Evolutionary conservation across 2,113 vertebrate genomes (phyloP), one percentile per base, ranked within the genome.

Genomic region (Notothenia coriiceps): DNA sequence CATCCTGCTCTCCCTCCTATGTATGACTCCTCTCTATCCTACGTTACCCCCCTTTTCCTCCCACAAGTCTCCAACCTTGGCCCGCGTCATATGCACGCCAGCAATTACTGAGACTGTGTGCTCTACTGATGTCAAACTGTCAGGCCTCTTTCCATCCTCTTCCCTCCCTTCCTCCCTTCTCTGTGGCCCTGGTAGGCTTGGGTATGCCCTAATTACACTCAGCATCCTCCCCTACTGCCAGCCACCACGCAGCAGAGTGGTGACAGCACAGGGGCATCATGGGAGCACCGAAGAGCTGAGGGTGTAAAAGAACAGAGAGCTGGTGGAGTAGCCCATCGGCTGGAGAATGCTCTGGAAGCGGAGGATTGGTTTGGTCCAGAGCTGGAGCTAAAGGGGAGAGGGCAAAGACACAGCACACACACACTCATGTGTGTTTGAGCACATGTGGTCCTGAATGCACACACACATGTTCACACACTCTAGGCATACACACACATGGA

Each of bases 61-160:
- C 61, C 73, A 76, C 80, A 82, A 76, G 62, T 63, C 68, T 79
- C 55, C 74, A 70, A 62, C 83, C 52, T 64, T 43, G 69, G 71
- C 83, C 73, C 11, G 65, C 10, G 20, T 82, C 49, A 75, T 82
- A 83, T 77, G 75, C 77, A 87, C 47, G 44, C 79, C 79, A 84
- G 89, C 89, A 93, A 91, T 92, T 91, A 93, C 74, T 84, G 79
- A 86, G 80, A 74, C 74, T 55, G 68, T 69, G 84, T 82, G 86
- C 80, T 83, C 81, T 46, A 79, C 76, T 76, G 80, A 87, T 92
- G 93, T 92, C 93, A 92, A 92, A 78, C 91, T 93, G 91, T 93
- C 91, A 91, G 70, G 84, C 73, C 61, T 79, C 83, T 81, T 56
- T 64, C 73, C 56, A 65, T 25, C 47, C 75, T 50, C 56, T 49